These are phyloP conservation scores for Meiosimyza decipiens DNA, from an alignment of 2,888 invertebrate genomes.

Conservation along the genomic window DNA sequence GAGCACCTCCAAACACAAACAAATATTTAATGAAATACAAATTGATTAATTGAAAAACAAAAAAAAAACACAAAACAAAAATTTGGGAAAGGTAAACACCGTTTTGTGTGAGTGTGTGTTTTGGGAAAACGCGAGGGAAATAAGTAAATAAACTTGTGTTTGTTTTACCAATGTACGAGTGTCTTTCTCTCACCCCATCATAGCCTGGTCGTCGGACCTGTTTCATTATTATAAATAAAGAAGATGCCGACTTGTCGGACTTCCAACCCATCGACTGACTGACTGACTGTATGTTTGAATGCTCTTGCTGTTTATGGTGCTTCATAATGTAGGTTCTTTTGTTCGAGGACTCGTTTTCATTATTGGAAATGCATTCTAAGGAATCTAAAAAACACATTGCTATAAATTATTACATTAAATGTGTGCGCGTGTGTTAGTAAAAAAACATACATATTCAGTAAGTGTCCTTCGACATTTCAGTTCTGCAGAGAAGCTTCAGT, in stretches of 20 bases:
- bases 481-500: background rate
- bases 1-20: background rate
- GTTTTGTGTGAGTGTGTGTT: background rate
- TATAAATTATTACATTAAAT: too few species aligned
- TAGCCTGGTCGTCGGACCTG: too few species aligned
- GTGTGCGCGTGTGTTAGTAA: constrained; percentile 9
- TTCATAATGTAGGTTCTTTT: too few species aligned
- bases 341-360: too few species aligned
- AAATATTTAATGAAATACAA: background rate
- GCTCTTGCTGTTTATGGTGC: too few species aligned
- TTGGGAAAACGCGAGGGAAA: background rate
- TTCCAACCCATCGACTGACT: too few species aligned
- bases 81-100: background rate
- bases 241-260: too few species aligned
- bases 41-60: constrained; percentile 16
- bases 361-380: too few species aligned
- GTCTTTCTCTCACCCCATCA: too few species aligned
- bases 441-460: background rate
- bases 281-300: too few species aligned
- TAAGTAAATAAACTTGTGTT: background rate
- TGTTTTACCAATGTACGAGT: constrained; percentile 7
- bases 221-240: too few species aligned
- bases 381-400: too few species aligned
- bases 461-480: background rate
- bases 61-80: constrained; percentile 10